phyloP scores from a whole-genome alignment of 2,888 invertebrate genomes.

The Halocaridina rubra region DNA sequence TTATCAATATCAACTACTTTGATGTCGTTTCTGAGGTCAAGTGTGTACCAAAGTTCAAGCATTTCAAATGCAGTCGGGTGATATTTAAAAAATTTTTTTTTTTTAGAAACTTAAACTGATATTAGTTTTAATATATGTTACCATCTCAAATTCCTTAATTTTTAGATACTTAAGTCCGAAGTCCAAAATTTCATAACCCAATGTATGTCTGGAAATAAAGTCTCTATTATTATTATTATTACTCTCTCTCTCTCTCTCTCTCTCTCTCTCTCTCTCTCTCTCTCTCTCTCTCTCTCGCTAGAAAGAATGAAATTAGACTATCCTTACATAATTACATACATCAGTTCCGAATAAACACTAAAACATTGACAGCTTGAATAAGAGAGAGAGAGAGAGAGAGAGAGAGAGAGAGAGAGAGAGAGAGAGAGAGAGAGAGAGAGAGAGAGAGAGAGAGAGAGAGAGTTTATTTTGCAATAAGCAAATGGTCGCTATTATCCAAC shows the following conservation, averaged over 20 bases:
- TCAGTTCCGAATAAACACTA: background rate
- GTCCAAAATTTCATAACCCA: background rate
- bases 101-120: too few relatives aligned
- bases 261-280: too few relatives aligned
- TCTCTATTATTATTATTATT: background rate
- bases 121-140: too few relatives aligned
- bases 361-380: background rate
- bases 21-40: too few relatives aligned
- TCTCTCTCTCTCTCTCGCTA: too few relatives aligned
- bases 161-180: too few relatives aligned
- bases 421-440: background rate
- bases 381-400: background rate
- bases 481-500: too few relatives aligned
- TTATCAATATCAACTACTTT: too few relatives aligned
- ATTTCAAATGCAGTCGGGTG: too few relatives aligned
- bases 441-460: background rate
- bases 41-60: too few relatives aligned
- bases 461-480: background rate
- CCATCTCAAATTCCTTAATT: too few relatives aligned
- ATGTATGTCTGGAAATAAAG: background rate
- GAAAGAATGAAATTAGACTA: background rate
- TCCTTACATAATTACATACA: background rate
- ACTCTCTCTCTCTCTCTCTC: background rate
- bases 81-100: too few relatives aligned
- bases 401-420: background rate